Conservation (phyloP, 2,888 invertebrate genomes). For the Agriopis marginaria region DNA sequence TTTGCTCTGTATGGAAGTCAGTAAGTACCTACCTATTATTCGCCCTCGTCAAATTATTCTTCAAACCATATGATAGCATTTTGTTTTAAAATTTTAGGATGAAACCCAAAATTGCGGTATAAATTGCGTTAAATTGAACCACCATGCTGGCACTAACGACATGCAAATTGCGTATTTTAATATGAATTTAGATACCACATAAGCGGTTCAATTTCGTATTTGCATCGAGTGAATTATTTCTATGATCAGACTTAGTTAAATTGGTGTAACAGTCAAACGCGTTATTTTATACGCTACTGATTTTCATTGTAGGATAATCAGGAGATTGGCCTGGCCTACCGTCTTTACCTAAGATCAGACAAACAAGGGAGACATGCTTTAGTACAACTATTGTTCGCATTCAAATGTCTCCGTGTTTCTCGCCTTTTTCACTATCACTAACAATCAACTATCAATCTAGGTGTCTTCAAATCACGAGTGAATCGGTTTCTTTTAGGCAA, state of each 20-base stretch:
- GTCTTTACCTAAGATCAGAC: background rate
- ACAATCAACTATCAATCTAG: too few species aligned
- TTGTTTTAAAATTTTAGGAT: constrained; percentile 15
- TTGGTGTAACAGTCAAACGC: constrained; percentile 1
- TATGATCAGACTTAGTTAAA: constrained; percentile 52
- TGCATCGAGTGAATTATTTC: constrained; percentile 48
- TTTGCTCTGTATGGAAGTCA: too few species aligned
- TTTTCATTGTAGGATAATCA: background rate
- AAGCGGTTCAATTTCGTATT: constrained; percentile 43
- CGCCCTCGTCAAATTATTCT: too few species aligned
- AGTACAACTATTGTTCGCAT: too few species aligned
- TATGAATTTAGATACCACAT: constrained; percentile 20
- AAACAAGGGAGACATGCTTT: background rate
- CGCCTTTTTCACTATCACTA: too few species aligned
- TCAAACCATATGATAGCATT: background rate
- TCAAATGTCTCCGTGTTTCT: too few species aligned
- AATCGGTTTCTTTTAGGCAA: too few species aligned
- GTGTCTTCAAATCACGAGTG: too few species aligned
- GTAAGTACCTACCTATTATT: too few species aligned
- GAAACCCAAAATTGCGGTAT: constrained; percentile 20
- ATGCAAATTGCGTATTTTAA: constrained; percentile 21
- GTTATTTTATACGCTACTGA: constrained; percentile 2
- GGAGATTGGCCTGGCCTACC: background rate
- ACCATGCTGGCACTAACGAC: constrained; percentile 12
- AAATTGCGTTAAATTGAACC: constrained; percentile 23